Evolutionary conservation across 2,113 vertebrate genomes (phyloP), one percentile per base, ranked within the genome.

Genomic region (Thunnus thynnus): DNA sequence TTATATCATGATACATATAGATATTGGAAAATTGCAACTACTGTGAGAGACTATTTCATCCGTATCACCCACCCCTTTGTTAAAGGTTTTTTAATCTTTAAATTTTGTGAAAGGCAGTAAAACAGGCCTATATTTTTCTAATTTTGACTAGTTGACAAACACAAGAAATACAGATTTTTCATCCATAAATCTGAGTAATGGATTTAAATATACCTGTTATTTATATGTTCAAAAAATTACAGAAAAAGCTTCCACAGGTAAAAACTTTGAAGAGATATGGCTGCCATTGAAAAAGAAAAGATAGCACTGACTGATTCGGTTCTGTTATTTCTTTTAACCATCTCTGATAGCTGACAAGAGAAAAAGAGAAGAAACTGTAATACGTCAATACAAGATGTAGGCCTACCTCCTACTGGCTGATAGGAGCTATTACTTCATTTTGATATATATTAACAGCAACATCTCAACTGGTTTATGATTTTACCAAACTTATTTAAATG

Each of bases 351-450:
- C 32, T 58, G 44, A 22, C n/a, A 18, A 64, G 8, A 25, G 58
- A 20, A 50, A 57, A 69, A 44, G 13, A 72, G 22, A 32, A 9
- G 1, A 18, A 18, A 3, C 5, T 72, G 20, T 51, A 30, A 12
- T 55, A 54, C 5, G 4, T 55, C 55, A 78, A 30, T 73, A 76
- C 14, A 66, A 85, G 79, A 88, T 85, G 84, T 71, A 71, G 89
- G 75, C 55, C 83, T 75, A 89, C 93, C 93, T 91, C 92, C 91
- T 94, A 71, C 92, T 93, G 93, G 92, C 70, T 76, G 80, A 86
- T 48, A 46, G 64, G 54, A 65, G 91, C 32, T 82, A 93, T 80
- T 90, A 81, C 90, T n/a, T 84, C 61, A 69, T 84, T 69, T 52
- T 72, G 2, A 74, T 62, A 20, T 30, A 57, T 61, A 44, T 57